phyloP scores from a whole-genome alignment of 2,888 invertebrate species.

The Netelia melanura region DNA sequence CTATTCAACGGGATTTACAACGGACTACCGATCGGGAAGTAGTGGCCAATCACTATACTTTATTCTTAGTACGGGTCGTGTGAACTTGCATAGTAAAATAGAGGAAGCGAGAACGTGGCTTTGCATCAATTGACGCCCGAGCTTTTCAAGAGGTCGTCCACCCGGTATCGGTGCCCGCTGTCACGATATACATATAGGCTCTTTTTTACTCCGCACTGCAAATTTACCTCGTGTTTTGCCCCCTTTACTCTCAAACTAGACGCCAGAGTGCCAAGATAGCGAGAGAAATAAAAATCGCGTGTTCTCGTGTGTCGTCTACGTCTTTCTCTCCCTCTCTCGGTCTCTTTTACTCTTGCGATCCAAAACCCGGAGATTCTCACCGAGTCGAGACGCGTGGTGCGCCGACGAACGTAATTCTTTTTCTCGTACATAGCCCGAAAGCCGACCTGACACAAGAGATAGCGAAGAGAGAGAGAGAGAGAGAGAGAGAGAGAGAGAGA shows the following conservation, averaged over 20 bases:
- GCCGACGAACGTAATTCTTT: conserved; percentile 46
- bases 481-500: conserved; percentile 7
- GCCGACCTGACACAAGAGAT: conserved; percentile 41
- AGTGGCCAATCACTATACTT: neutral
- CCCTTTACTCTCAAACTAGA: conserved; percentile 26
- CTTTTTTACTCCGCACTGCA: conserved; percentile 16
- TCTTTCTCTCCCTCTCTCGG: conserved; percentile 3
- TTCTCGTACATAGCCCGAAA: conserved; percentile 41
- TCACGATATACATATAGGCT: neutral
- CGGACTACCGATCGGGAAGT: too few relatives aligned
- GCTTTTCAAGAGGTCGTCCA: conserved; percentile 14
- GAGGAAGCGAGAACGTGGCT: conserved; percentile 19
- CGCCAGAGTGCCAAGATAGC: conserved; percentile 49
- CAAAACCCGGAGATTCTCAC: conserved; percentile 29
- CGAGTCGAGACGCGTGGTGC: conserved; percentile 19
- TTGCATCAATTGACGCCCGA: conserved; percentile 17
- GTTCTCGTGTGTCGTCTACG: conserved; percentile 44
- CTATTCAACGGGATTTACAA: too few relatives aligned
- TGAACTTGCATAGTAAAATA: neutral
- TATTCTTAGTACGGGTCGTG: neutral
- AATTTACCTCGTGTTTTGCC: neutral
- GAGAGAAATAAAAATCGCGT: conserved; percentile 52
- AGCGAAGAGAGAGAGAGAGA: conserved; percentile 17
- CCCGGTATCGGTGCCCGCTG: neutral
- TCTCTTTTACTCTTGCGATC: neutral